Conservation (phyloP, 2,888 invertebrate genomes). For the Drepana falcataria region DNA sequence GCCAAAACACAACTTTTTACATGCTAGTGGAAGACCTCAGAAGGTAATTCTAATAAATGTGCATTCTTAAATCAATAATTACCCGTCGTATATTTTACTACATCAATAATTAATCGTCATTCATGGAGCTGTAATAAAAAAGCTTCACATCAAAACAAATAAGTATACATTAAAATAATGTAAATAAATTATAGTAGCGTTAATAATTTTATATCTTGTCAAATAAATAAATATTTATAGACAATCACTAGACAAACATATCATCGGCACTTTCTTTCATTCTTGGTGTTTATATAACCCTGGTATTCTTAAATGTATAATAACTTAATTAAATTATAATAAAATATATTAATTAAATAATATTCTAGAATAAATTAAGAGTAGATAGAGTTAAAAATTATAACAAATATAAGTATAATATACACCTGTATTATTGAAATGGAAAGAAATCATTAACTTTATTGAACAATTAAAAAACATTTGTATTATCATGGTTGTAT, state of each 20-base stretch:
- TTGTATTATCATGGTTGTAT: background rate
- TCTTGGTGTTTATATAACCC: slow-evolving; percentile 64
- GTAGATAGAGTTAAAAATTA: slow-evolving; percentile 42
- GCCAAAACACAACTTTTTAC: no score
- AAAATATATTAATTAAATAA: slow-evolving; percentile 12
- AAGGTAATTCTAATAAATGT: no score
- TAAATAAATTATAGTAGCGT: slow-evolving; percentile 49
- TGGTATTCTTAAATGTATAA: slow-evolving; percentile 43
- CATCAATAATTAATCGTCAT: background rate
- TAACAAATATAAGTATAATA: background rate
- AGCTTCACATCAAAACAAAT: slow-evolving; percentile 26
- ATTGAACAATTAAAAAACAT: slow-evolving; percentile 1
- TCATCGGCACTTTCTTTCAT: slow-evolving; percentile 72
- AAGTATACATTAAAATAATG: slow-evolving; percentile 37
- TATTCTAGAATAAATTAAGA: slow-evolving; percentile 24
- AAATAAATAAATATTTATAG: slow-evolving; percentile 22
- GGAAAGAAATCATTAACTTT: no score
- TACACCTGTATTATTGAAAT: slow-evolving; percentile 17
- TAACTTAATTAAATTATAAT: slow-evolving; percentile 18
- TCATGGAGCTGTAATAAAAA: background rate
- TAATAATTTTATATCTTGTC: slow-evolving; percentile 64
- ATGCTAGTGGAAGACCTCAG: no score
- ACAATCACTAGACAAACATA: slow-evolving; percentile 69
- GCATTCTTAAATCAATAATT: no score
- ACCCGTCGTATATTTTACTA: no score